Evolutionary conservation across 2,113 vertebrate species (phyloP), one percentile per base, ranked within the genome.

Genomic region (Pseudopipra pipra): DNA sequence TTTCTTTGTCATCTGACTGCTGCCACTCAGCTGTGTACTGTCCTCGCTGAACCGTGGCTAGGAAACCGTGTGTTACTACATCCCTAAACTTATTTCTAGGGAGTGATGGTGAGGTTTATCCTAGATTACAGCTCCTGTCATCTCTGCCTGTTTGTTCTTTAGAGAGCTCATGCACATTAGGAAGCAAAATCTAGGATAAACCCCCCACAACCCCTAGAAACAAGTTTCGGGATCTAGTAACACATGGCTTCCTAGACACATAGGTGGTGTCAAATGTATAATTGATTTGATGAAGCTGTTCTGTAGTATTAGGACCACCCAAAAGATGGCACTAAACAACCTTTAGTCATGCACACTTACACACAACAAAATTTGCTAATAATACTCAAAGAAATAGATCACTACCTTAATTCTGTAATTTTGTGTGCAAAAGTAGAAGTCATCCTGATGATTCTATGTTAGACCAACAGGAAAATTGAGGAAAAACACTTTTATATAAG

Each of bases 321-420:
- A 98, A 98, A 97, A 98, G 97, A 93, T 97, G 98, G 97, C 97
- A 98, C 97, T 96, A 97, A 96, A 89, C 68, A 96, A 11, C 97
- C 88, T 95, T 89, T 11, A 95, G 93, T 95, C 33, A 27, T 70
- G 41, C 12, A 49, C 44, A 37, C 28, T 25, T 7, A 37, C 8
- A 6, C 20, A 19, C 12, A 12, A 11, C 1, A 6, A 8, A 76
- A 73, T 62, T 76, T 90, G 30, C 43, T 66, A 54, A 30, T 56
- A 80, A 20, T 66, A 70, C 14, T 56, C 78, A 67, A 71, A 93
- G 11, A 93, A 91, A 55, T 49, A 80, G 22, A 41, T 90, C 24
- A 3, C 12, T 30, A 33, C 14, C 85, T 93, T 39, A 63, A 77
- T 91, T 95, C 79, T 81, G 33, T 93, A 84, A 71, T 89, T 93